Evolutionary conservation across 2,113 vertebrate genomes (phyloP), one percentile per base, ranked within the genome.

Genomic region (Aramus guarauna): DNA sequence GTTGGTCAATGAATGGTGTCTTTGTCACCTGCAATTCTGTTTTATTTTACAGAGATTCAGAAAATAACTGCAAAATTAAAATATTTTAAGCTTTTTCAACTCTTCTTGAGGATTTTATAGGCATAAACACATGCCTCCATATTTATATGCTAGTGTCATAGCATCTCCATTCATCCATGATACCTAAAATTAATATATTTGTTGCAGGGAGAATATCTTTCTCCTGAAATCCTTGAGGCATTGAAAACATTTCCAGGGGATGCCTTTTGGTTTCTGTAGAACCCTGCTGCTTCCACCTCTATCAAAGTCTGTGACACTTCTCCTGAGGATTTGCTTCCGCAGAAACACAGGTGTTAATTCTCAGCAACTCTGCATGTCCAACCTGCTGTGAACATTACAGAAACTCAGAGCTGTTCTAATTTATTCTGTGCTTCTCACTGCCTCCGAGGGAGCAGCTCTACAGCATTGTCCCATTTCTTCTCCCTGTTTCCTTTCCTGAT

Each of bases 311-410:
- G 37, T 85, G 89, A 86, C 76, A 75, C 62, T 76, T 90, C 87
- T 97, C 80, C 86, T 66, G 87, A 96, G 90, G 75, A 88, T 93
- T 94, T 79, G 17, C 55, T 90, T 76, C 76, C 90, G 67, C 62
- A 90, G 85, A 88, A 92, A 53, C 81, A 92, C 56, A 73, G 90
- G 92, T 94, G 92, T 60, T 95, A 82, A 91, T 92, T 95, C 93
- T 96, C 78, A 93, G 71, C 69, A 87, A 63, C 81, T 93, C 84
- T 90, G 73, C 86, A 37, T 73, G 87, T 95, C 93, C 81, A 87
- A 56, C 91, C 91, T 1, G 43, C 95, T 96, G 95, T 92, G 94
- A 96, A 96, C 94, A 96, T 82, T 81, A 85, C 80, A 85, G 76
- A 94, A 91, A 84, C 69, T 68, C 74, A 45, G 78, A 79, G 53